Percentiles rank a stretch among this genome's conserved stretches.
phyloP scores from a whole-genome alignment of 2,888 invertebrate species.

The Epinotia ramella region DNA sequence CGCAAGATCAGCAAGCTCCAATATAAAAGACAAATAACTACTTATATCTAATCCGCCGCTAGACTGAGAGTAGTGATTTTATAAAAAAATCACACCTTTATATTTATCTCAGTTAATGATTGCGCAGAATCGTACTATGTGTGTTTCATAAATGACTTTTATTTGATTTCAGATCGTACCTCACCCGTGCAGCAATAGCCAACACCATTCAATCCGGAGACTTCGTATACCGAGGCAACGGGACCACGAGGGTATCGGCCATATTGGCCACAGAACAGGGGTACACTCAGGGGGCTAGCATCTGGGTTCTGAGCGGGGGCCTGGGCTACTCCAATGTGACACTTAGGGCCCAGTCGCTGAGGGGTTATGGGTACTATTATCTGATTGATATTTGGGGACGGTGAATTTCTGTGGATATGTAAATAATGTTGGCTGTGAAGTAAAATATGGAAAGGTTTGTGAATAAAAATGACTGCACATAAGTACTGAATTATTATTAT shows the following conservation, averaged over 20 bases:
- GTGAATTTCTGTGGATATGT: constrained; percentile 50
- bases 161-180: constrained; percentile 57
- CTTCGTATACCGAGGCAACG: constrained; percentile 63
- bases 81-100: too few species aligned
- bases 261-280: constrained; percentile 67
- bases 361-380: constrained; percentile 71
- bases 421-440: background rate
- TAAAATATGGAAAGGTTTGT: background rate
- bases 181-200: constrained; percentile 53
- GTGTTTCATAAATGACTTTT: background rate
- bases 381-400: constrained; percentile 69
- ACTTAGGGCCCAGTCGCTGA: constrained; percentile 62
- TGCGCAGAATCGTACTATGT: too few species aligned
- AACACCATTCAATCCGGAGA: constrained; percentile 70
- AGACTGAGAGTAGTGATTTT: too few species aligned
- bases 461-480: too few species aligned
- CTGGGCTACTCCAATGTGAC: constrained; percentile 62
- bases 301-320: constrained; percentile 59
- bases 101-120: too few species aligned
- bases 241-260: constrained; percentile 60
- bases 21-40: too few species aligned
- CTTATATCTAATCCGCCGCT: too few species aligned
- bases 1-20: too few species aligned
- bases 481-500: too few species aligned
- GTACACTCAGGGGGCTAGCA: constrained; percentile 62